These are phyloP conservation scores for Tyria jacobaeae DNA, from an alignment of 2,888 invertebrate genomes.

Conservation along the genomic window DNA sequence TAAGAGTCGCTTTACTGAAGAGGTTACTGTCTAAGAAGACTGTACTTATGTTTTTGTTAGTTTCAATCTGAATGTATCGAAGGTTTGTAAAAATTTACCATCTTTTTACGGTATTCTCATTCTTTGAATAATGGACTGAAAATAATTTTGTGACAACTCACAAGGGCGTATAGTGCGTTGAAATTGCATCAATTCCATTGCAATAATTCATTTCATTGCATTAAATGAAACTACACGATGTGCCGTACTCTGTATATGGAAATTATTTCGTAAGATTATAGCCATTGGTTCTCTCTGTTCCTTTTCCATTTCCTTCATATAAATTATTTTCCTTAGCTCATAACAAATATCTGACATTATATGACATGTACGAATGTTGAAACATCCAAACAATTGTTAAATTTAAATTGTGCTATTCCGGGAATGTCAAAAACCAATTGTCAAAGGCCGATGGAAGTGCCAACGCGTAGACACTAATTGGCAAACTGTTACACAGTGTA, in stretches of 20 bases:
- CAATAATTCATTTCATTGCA: no score
- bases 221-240: no score
- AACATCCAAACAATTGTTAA: background rate
- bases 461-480: conserved; percentile 7
- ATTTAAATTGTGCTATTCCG: background rate
- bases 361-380: background rate
- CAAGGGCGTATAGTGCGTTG: no score
- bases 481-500: background rate
- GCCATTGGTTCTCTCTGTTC: no score
- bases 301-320: no score
- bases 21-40: conserved; percentile 90
- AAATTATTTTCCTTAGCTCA: no score
- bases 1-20: conserved; percentile 93
- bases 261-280: no score
- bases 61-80: conserved; percentile 28
- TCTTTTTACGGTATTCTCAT: background rate
- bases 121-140: no score
- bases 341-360: background rate
- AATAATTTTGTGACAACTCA: no score
- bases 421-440: background rate
- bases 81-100: background rate
- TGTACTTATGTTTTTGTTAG: conserved; percentile 62
- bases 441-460: background rate
- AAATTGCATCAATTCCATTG: no score
- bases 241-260: no score